Percentiles rank a stretch among this genome's conserved stretches.
Conservation (phyloP, 2,888 invertebrate species). For the Lasioglossum villosulum region DNA sequence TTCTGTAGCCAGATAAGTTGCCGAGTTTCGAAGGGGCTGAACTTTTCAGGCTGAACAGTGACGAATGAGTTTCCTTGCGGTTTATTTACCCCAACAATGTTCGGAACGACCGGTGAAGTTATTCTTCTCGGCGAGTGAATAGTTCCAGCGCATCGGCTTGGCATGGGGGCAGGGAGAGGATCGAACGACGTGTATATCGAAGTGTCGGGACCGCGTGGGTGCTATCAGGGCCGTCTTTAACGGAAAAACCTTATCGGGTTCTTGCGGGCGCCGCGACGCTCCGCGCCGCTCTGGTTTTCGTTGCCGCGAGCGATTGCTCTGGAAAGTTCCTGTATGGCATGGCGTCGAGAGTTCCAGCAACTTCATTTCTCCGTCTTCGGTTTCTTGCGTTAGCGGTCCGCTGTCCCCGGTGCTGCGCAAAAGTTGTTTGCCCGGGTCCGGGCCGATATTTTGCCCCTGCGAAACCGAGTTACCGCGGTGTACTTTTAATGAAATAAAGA, state of each 20-base stretch:
- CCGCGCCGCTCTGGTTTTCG: conserved; percentile 32
- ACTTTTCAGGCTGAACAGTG: conserved; percentile 8
- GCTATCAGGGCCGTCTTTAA: conserved; percentile 46
- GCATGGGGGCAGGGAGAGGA: neutral
- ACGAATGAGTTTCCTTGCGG: conserved; percentile 12
- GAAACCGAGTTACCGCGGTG: neutral
- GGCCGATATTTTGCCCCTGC: neutral
- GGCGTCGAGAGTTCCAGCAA: conserved; percentile 33
- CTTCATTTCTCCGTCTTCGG: conserved; percentile 15
- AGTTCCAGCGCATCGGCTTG: neutral
- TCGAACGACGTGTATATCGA: conserved; percentile 10
- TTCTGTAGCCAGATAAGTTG: conserved; percentile 1
- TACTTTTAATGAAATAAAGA: conserved; percentile 18
- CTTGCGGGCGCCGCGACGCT: conserved; percentile 24
- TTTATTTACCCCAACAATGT: conserved; percentile 2
- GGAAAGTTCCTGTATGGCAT: conserved; percentile 43
- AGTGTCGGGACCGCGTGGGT: conserved; percentile 20
- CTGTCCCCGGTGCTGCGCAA: neutral
- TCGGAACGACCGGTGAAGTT: conserved; percentile 8
- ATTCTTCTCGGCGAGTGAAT: neutral
- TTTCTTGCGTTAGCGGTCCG: neutral
- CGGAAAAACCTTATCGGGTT: conserved; percentile 52
- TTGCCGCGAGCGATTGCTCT: conserved; percentile 43
- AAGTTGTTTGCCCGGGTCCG: neutral
- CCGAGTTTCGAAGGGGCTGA: neutral